These are phyloP conservation scores for Chironomus riparius DNA, from an alignment of 2,888 invertebrate genomes.

Conservation along the genomic window DNA sequence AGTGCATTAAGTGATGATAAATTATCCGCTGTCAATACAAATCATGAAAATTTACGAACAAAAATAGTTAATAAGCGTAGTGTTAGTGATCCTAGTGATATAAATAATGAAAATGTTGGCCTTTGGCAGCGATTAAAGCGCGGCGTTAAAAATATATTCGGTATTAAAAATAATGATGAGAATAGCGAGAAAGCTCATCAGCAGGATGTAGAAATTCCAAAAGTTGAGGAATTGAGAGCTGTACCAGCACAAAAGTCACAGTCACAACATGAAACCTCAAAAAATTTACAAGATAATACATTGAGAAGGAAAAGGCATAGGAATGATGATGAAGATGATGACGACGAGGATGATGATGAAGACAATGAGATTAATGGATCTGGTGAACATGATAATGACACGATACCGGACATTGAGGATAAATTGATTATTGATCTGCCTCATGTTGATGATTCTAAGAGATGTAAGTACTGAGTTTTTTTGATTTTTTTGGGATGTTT, in stretches of 20 bases:
- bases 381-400: background rate
- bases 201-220: background rate
- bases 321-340: slow-evolving; percentile 11
- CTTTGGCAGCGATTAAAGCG: slow-evolving; percentile 10
- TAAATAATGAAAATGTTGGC: background rate
- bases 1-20: slow-evolving; percentile 1
- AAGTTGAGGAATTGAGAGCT: background rate
- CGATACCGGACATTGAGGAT: background rate
- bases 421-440: background rate
- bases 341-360: slow-evolving; percentile 5
- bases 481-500: too few species aligned
- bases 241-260: background rate
- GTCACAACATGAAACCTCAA: too few species aligned
- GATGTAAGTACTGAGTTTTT: background rate
- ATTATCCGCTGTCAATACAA: background rate
- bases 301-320: background rate
- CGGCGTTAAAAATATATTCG: background rate
- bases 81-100: slow-evolving; percentile 19
- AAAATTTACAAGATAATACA: background rate
- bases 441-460: slow-evolving; percentile 7
- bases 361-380: slow-evolving; percentile 13
- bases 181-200: background rate
- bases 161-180: background rate
- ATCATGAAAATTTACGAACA: slow-evolving; percentile 9
- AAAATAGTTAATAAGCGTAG: slow-evolving; percentile 26